phyloP scores from a whole-genome alignment of 1,140 invertebrate species.

The Ooceraea biroi region DNA sequence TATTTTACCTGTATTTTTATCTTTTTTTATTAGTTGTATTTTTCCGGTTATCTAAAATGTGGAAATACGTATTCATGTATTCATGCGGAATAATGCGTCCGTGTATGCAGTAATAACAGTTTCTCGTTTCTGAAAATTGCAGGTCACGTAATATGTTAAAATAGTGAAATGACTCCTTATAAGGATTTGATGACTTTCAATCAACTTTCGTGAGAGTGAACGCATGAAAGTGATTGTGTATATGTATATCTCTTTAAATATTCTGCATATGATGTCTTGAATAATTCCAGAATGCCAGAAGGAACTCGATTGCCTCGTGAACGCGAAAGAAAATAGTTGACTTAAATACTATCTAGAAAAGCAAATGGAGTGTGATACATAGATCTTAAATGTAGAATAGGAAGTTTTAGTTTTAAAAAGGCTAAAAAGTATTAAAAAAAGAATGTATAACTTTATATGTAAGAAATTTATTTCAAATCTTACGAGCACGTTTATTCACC shows the following conservation, averaged over 20 bases:
- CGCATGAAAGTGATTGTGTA: slow-evolving; percentile 38
- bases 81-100: no score
- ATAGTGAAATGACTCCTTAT: slow-evolving; percentile 37
- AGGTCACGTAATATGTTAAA: slow-evolving; percentile 50
- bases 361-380: no score
- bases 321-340: not conserved
- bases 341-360: not conserved
- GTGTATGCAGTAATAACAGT: not conserved
- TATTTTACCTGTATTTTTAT: no score
- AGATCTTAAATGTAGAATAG: slow-evolving; percentile 12
- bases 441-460: not conserved
- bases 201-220: slow-evolving; percentile 39
- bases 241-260: slow-evolving; percentile 9
- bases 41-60: no score
- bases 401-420: no score
- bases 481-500: no score
- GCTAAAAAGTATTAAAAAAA: no score
- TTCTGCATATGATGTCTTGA: not conserved
- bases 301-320: not conserved
- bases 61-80: no score
- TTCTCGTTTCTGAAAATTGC: slow-evolving; percentile 22
- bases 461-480: no score
- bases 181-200: slow-evolving; percentile 29
- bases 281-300: not conserved
- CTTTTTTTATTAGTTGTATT: no score